Percentiles rank a stretch among this genome's conserved stretches.
phyloP scores from a whole-genome alignment of 2,797 vertebrate genomes.

The Selene dorsalis region DNA sequence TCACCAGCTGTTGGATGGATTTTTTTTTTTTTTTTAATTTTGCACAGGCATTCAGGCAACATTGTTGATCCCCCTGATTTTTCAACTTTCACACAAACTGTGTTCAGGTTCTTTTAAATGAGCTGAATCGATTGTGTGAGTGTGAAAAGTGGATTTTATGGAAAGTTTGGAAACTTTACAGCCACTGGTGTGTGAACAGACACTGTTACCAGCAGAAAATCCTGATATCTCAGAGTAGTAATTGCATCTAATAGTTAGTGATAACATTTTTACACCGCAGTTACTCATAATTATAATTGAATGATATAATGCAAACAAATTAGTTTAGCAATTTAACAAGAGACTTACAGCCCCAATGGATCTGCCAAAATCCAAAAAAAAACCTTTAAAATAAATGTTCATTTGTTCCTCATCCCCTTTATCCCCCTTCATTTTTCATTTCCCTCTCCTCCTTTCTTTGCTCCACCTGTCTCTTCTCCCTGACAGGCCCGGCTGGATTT shows the following conservation, averaged over 20 bases:
- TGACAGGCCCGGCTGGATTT: conserved; percentile 92
- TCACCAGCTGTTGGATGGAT: conserved; percentile 14
- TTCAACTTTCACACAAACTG: background rate
- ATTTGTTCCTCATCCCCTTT: background rate
- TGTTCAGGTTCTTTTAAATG: background rate
- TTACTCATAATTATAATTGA: background rate
- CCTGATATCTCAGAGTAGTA: background rate
- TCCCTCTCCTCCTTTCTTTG: background rate
- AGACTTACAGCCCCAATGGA: too few relatives aligned
- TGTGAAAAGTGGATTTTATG: background rate
- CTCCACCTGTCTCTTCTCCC: conserved; percentile 12
- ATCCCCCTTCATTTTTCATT: background rate
- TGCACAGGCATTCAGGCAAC: background rate
- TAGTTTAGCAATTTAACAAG: too few relatives aligned
- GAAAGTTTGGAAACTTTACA: background rate
- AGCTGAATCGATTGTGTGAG: background rate
- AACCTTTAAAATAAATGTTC: background rate
- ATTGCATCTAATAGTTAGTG: too few relatives aligned
- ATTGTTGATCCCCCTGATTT: conserved; percentile 17
- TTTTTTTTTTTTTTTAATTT: background rate
- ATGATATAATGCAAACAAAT: background rate
- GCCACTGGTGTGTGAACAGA: background rate
- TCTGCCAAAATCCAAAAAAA: too few relatives aligned
- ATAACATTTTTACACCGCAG: background rate
- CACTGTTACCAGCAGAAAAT: background rate